Conservation (phyloP, 2,113 vertebrate species). For the western clawed frog (Xenopus tropicalis) region UCB_Xtro_10.0 CM004445.2:73309501-73310000, state of each 20-base stretch:
- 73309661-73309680: too few relatives aligned
- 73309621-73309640: too few relatives aligned
- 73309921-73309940: slow-evolving; percentile 4
- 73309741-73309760: neutral
- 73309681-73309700: too few relatives aligned
- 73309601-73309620: too few relatives aligned
- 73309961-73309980: neutral
- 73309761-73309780: neutral
- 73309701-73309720: neutral
- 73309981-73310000: neutral
- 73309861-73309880: neutral
- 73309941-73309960: neutral
- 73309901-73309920: slow-evolving; percentile 1
- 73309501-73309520: too few relatives aligned
- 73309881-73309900: slow-evolving; percentile 2
- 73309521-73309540: too few relatives aligned
- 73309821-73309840: neutral
- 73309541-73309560: too few relatives aligned
- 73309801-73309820: neutral
- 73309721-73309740: slow-evolving; percentile 1
- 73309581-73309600: too few relatives aligned
- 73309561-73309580: too few relatives aligned
- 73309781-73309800: neutral
- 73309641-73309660: too few relatives aligned
- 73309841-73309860: neutral